Percentiles rank a stretch among this genome's conserved stretches.
Evolutionary conservation across 2,113 vertebrate species (phyloP).

Genomic region (Tonatia bakeri): DNA sequence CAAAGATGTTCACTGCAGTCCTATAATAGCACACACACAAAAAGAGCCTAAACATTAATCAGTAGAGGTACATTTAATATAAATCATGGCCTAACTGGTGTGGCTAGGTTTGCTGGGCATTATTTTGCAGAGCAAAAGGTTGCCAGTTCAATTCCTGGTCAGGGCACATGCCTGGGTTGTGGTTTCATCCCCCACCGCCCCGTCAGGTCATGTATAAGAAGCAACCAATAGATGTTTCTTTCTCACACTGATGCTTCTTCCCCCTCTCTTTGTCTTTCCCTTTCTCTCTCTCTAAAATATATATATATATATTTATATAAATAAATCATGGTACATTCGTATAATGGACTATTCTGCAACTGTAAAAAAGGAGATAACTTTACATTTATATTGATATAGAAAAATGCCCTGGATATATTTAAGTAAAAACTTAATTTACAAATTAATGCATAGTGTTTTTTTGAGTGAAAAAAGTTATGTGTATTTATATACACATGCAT

Average conservation of each 20-base stretch:
- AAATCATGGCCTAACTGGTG: not conserved
- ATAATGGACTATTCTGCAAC: not conserved
- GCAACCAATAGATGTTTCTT: too few relatives aligned
- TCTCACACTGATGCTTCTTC: too few relatives aligned
- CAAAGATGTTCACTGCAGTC: not conserved
- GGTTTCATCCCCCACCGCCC: too few relatives aligned
- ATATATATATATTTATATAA: too few relatives aligned
- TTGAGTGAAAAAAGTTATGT: not conserved
- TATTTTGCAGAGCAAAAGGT: too few relatives aligned
- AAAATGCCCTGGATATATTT: not conserved
- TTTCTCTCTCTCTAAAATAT: too few relatives aligned
- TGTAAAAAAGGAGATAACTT: not conserved
- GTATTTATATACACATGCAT: not conserved
- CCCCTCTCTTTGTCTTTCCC: too few relatives aligned
- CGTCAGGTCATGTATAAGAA: too few relatives aligned
- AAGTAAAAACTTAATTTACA: conserved; percentile 31
- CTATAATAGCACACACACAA: not conserved
- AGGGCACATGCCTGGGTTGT: too few relatives aligned
- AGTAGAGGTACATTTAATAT: not conserved
- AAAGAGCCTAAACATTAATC: not conserved
- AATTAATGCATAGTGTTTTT: not conserved
- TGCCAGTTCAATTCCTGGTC: too few relatives aligned
- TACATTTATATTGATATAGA: not conserved
- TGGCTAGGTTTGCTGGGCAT: too few relatives aligned
- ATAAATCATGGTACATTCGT: not conserved